phyloP scores from a whole-genome alignment of 1,140 invertebrate species.

The Drosophila nannoptera region DNA sequence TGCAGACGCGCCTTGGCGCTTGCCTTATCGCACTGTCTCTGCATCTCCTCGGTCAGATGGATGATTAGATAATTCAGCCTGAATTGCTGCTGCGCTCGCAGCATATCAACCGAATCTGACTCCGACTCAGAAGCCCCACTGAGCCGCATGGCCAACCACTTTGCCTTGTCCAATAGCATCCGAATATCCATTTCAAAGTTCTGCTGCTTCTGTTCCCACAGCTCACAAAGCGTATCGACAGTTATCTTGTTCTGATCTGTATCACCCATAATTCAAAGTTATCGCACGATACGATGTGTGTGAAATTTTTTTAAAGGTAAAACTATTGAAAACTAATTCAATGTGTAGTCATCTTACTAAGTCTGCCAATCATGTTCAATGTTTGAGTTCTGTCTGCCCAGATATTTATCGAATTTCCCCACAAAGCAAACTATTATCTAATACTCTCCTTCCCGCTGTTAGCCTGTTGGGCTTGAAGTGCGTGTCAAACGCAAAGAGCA shows the following conservation, averaged over 20 bases:
- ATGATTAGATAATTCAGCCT: constrained; percentile 28
- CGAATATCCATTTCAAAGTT: constrained; percentile 17
- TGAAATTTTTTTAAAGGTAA: not conserved
- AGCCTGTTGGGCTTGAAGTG: no score
- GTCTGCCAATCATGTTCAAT: no score
- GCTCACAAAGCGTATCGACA: constrained; percentile 8
- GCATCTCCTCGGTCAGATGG: constrained; percentile 27
- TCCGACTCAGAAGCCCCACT: not conserved
- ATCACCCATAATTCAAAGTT: constrained; percentile 9
- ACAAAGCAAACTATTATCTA: not conserved
- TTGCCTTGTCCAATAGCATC: constrained; percentile 11
- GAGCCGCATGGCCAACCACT: constrained; percentile 1
- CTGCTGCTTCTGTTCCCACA: constrained; percentile 11
- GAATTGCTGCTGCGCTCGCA: not conserved
- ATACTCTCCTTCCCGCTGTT: no score
- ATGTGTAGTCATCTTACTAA: not conserved
- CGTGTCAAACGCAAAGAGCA: constrained; percentile 38
- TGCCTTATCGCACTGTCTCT: constrained; percentile 11
- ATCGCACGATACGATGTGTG: constrained; percentile 11
- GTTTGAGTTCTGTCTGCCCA: no score
- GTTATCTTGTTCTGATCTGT: not conserved
- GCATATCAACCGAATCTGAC: not conserved
- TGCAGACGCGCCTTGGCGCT: constrained; percentile 14
- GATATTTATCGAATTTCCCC: no score
- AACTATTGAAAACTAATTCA: constrained; percentile 9